These are phyloP conservation scores for Acrocephalus kingi DNA, from an alignment of 2,113 vertebrate genomes.

Conservation along the genomic window DNA sequence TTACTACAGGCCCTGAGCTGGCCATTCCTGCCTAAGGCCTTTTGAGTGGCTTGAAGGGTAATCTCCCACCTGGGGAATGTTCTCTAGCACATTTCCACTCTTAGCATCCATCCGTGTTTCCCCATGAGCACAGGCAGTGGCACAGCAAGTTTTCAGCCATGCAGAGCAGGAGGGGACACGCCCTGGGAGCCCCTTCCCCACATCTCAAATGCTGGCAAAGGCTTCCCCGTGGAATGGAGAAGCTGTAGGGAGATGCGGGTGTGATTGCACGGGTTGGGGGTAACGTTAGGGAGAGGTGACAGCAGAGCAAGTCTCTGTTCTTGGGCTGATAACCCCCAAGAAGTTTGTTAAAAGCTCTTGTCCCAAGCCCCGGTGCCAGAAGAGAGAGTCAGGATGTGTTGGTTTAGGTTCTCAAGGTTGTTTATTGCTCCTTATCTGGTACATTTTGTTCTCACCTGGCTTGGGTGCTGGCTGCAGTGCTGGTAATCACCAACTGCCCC, in stretches of 20 bases:
- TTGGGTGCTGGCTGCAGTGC: no score
- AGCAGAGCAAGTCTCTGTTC: background rate
- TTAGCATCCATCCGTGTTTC: background rate
- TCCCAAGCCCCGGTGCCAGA: no score
- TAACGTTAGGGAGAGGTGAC: background rate
- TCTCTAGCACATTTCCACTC: background rate
- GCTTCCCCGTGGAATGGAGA: accelerated
- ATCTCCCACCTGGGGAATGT: background rate
- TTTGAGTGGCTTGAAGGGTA: background rate
- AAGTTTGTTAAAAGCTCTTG: no score
- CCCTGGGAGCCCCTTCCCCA: background rate
- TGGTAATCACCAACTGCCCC: no score
- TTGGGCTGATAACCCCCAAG: no score
- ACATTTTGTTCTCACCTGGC: no score
- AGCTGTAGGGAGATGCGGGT: background rate
- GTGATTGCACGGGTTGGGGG: background rate
- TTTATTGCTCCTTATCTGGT: no score
- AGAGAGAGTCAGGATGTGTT: no score
- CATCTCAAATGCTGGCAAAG: background rate
- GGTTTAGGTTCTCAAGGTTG: no score
- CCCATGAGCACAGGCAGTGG: background rate
- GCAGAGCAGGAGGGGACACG: background rate
- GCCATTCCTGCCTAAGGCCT: background rate
- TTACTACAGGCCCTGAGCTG: background rate
- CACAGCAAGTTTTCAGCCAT: background rate